phyloP scores from a whole-genome alignment of 2,113 vertebrate genomes.

The Cyprichromis sp. region DNA sequence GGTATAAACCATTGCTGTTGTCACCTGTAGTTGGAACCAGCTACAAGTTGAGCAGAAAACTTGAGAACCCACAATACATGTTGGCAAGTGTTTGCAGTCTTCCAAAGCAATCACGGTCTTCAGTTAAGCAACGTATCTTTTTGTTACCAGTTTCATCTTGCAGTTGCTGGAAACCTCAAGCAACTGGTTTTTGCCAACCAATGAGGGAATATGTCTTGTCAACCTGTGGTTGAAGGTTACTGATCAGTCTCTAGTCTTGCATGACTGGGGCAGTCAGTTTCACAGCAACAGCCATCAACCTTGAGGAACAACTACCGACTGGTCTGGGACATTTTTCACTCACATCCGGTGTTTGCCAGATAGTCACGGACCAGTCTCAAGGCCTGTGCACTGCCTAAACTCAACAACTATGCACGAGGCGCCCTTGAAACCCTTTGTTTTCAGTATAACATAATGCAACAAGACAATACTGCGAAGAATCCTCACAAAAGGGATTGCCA shows the following conservation, averaged over 20 bases:
- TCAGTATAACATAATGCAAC: background rate
- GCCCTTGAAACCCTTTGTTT: background rate
- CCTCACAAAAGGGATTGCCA: background rate
- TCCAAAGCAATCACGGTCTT: background rate
- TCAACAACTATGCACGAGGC: background rate
- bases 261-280: background rate
- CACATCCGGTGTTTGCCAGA: background rate
- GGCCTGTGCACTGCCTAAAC: background rate
- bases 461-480: background rate
- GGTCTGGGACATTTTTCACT: background rate
- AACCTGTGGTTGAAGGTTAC: background rate
- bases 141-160: background rate
- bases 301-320: background rate
- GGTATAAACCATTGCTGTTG: background rate
- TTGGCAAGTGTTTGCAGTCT: background rate
- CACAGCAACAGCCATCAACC: background rate
- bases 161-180: background rate
- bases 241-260: background rate
- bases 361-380: background rate
- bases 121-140: background rate
- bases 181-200: background rate
- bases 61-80: background rate
- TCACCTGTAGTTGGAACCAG: background rate
- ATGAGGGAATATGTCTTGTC: background rate
- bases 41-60: background rate